Evolutionary conservation across 2,797 vertebrate species (phyloP), one percentile per base, ranked within the genome.

Genomic region (Pseudochirops cupreus): DNA sequence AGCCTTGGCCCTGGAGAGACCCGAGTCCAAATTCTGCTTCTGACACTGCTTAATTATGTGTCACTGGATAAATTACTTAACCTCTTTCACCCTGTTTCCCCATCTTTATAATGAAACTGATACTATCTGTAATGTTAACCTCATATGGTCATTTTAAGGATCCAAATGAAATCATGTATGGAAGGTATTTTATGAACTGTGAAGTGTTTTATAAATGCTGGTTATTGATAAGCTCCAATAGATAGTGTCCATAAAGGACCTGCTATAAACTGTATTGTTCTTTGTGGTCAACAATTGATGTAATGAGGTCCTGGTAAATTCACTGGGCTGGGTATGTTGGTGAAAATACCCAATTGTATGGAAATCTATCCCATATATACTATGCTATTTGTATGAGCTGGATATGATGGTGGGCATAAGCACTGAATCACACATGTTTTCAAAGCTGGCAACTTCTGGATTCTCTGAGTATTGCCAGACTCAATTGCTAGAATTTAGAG

Each of bases 221-320:
- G 39, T 50, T 87, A 87, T 46, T 46, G 39, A 87, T 87, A 87
- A 87, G 7, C 67, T 87, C 39, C 3, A 0, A 21, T 28, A 33
- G 28, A 33, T 62, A 9, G 62, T 95, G 92, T 94, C 56, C 67
- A 62, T 56, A 91, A 57, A 50, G 74, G 29, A 26, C 31, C 82
- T 59, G 52, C 96, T 29, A 54, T 93, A 53, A 91, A 33, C 9
- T 1, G 33, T 91, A 21, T 26, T 46, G 21, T 96, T 67, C 53
- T 50, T 74, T 29, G 26, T 57, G 57, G 62, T 24, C 62, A 94
- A 26, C 90, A 94, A 89, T 93, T 94, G 95, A 46, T 18, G 12
- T 16, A 29, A 52, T 91, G 21, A 87, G 50, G 55, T 94, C 39
- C 56, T 90, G 89, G 55, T 57, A 96, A 96, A 92, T 97, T 95